Evolutionary conservation across 2,113 vertebrate genomes (phyloP).

Genomic region (Gambusia affinis): DNA sequence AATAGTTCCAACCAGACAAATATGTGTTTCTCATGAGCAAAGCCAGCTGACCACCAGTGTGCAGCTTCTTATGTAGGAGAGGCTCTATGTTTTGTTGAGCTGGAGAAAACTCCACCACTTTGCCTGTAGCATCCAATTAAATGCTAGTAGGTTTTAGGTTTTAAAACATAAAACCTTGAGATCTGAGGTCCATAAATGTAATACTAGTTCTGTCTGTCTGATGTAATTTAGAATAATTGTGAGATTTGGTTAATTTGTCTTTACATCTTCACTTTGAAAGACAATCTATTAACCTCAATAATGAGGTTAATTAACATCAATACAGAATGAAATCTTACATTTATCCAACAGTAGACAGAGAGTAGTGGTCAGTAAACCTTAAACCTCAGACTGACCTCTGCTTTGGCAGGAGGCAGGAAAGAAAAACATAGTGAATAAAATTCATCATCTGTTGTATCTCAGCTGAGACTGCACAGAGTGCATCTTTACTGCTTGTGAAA

Average conservation of each 20-base stretch:
- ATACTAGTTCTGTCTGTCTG: background rate
- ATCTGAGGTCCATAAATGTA: background rate
- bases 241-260: background rate
- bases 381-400: background rate
- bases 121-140: background rate
- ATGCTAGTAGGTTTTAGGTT: background rate
- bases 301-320: background rate
- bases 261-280: background rate
- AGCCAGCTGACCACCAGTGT: background rate
- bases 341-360: background rate
- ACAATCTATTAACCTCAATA: background rate
- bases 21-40: too few relatives aligned
- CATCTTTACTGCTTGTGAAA: conserved; percentile 68
- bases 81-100: background rate
- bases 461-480: conserved; percentile 19
- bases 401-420: background rate
- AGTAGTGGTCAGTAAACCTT: background rate
- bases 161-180: too few relatives aligned
- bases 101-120: background rate
- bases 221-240: background rate
- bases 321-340: background rate
- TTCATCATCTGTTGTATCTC: conserved; percentile 9
- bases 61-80: background rate
- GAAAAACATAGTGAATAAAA: background rate
- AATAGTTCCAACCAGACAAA: background rate